Percentiles rank a stretch among this genome's conserved stretches.
Conservation (phyloP, 2,113 vertebrate genomes). For the Cacatua alba region DNA sequence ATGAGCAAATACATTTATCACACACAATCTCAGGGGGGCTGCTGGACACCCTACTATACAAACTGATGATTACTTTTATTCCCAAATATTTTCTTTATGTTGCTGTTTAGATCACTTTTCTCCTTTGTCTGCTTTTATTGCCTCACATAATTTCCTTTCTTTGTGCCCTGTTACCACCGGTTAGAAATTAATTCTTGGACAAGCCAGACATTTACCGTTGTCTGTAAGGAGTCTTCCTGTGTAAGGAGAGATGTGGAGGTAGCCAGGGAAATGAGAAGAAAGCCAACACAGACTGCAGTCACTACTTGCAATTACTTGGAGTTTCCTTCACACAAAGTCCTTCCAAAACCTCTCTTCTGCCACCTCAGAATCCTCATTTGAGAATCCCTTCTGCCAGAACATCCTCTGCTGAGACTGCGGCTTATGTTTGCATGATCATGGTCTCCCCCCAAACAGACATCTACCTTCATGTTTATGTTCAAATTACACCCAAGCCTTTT, state of each 20-base stretch:
- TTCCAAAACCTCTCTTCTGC: not conserved
- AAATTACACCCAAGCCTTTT: not conserved
- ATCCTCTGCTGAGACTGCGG: not conserved
- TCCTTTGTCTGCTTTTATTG: not conserved
- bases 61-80: not conserved
- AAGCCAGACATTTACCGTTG: not conserved
- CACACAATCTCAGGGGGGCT: not conserved
- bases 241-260: not conserved
- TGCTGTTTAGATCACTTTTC: not conserved
- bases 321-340: not conserved
- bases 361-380: not conserved
- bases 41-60: not conserved
- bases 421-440: accelerated
- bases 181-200: not conserved
- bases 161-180: not conserved
- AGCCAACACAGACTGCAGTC: not conserved
- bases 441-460: not conserved
- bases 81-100: constrained; percentile 9
- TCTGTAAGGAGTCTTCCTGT: not conserved
- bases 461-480: not conserved
- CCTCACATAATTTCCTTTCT: not conserved
- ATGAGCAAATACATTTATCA: not conserved
- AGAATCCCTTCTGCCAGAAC: not conserved
- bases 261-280: not conserved
- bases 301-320: not conserved